Conservation (phyloP, 2,797 vertebrate genomes). For the Gila robusta region DNA sequence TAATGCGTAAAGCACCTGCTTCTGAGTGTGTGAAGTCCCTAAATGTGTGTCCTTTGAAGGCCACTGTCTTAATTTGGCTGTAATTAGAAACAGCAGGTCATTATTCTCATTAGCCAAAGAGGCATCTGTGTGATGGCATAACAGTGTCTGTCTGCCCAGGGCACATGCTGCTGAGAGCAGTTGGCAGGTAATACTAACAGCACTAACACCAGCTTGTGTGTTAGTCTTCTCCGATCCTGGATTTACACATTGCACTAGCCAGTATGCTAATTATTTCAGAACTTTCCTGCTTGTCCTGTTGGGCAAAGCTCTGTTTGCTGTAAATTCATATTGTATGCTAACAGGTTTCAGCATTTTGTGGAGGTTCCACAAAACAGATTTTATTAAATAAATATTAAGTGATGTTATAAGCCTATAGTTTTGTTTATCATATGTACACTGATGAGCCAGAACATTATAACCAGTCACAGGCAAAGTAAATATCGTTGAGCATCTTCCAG, state of each 20-base stretch:
- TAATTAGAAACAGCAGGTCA: constrained; percentile 71
- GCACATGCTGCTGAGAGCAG: constrained; percentile 59
- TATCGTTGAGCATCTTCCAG: not conserved
- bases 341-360: not conserved
- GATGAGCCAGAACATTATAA: not conserved
- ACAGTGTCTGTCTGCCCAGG: constrained; percentile 25
- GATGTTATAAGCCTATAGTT: not conserved
- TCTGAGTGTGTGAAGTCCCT: not conserved
- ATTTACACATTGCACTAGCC: not conserved
- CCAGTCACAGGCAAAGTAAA: not conserved
- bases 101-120: constrained; percentile 56
- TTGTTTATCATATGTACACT: too few relatives aligned
- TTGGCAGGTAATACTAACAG: constrained; percentile 27
- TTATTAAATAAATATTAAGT: not conserved
- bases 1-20: not conserved
- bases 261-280: not conserved
- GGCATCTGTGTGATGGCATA: constrained; percentile 55
- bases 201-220: not conserved
- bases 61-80: constrained; percentile 58
- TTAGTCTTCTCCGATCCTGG: not conserved
- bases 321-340: not conserved
- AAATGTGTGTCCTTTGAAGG: constrained; percentile 58
- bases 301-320: not conserved
- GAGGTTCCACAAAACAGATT: not conserved
- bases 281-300: not conserved